Evolutionary conservation across 2,797 vertebrate genomes (phyloP), one percentile per base, ranked within the genome.

Genomic region (Rachycentron canadum): DNA sequence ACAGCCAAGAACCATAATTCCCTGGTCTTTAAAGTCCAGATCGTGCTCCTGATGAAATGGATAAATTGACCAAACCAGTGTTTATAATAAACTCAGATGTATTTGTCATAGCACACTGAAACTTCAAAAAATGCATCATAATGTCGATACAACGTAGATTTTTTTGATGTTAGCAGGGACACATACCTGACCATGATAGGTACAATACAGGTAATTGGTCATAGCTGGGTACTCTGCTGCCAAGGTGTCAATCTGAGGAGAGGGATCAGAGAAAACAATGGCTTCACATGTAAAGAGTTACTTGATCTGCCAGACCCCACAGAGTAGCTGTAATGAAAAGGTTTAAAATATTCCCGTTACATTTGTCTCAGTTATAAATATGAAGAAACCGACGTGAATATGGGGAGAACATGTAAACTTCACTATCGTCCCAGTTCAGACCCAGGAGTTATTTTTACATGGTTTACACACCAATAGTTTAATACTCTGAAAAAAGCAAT

Each of bases 131-230:
- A 7, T 40, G n/a, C 16, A 65, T 53, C 5, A 3, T 47, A 52
- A 8, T 25, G 16, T 2, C 25, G n/a, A n/a, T 50, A 26, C 50
- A 26, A n/a, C 7, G 50, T 10, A 28, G 5, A 52, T 34, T 7
- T 26, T 41, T 45, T 7, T 45, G 1, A n/a, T n/a, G n/a, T 43
- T 17, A 30, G 30, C 25, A 60, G 25, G 28, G 26, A 10, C 8
- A 78, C 95, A 78, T 94, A 99, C 98, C 96, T 96, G 95, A 36
- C 97, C 97, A 0, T 95, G 95, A 86, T 98, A 99, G 0, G 98
- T 98, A 81, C 96, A 86, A 58, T 98, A 99, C 40, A 99, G 95
- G 73, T 99, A 99, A 91, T 99, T 98, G 73, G 97, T 98, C 79
- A 97, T 93, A 0, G 97, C 95, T 19, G 97, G 97, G 82, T 98